Evolutionary conservation across 1,140 invertebrate species (phyloP).

Genomic region (Danaus melanippus): DNA sequence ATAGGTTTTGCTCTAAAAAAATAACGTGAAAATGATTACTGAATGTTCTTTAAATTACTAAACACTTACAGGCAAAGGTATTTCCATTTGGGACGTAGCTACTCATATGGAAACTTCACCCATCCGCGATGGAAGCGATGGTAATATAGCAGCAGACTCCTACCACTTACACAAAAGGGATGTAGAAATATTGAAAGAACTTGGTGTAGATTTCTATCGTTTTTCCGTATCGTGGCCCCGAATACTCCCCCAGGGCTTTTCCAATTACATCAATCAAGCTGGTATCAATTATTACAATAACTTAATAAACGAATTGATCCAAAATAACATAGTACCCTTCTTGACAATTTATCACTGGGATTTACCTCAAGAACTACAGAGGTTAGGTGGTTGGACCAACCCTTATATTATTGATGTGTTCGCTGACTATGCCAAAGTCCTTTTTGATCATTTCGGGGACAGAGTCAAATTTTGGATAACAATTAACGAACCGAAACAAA

Average conservation of each 20-base stretch:
- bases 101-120: constrained; percentile 20
- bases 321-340: constrained; percentile 66
- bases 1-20: no score
- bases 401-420: constrained; percentile 74
- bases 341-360: constrained; percentile 80
- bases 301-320: constrained; percentile 74
- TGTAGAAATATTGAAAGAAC: constrained; percentile 60
- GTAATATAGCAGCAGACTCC: constrained; percentile 43
- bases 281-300: constrained; percentile 77
- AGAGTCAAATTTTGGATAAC: constrained; percentile 78
- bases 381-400: constrained; percentile 77
- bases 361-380: constrained; percentile 73
- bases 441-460: constrained; percentile 75
- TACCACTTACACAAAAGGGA: constrained; percentile 53
- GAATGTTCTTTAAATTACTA: no score
- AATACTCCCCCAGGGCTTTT: constrained; percentile 74
- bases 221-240: constrained; percentile 79
- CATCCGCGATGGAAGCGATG: constrained; percentile 35
- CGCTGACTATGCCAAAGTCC: constrained; percentile 74
- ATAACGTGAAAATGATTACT: no score
- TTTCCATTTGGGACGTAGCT: constrained; percentile 24
- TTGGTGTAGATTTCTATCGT: constrained; percentile 73
- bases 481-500: constrained; percentile 78
- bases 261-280: constrained; percentile 67
- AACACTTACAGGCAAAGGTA: constrained; percentile 19